A percentile compares a stretch with the other conserved stretches of the same genome.
phyloP scores from a whole-genome alignment of 1,140 invertebrate genomes.

The Caerostris darwini region DNA sequence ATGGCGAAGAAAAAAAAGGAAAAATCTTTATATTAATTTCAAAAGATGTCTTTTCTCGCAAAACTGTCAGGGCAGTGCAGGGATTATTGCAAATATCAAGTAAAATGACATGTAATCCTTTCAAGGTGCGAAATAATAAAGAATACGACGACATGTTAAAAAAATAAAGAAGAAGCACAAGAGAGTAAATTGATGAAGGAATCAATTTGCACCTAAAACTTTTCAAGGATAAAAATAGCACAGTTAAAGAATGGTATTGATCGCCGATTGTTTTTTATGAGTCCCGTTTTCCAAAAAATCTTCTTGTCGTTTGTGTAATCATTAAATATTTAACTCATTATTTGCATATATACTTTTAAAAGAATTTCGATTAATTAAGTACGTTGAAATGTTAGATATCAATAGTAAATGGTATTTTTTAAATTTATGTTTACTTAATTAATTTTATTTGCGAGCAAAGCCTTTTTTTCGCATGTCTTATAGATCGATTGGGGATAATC shows the following conservation, averaged over 20 bases:
- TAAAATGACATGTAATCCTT: conserved; percentile 28
- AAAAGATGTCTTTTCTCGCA: not conserved
- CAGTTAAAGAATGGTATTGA: not conserved
- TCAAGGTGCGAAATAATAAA: conserved; percentile 19
- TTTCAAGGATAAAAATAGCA: not conserved
- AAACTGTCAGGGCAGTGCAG: not conserved
- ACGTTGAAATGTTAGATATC: no score
- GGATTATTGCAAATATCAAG: conserved; percentile 30
- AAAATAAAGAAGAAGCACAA: no score
- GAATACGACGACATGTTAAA: not conserved
- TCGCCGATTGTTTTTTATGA: not conserved
- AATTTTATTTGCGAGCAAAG: no score
- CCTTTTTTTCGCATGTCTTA: no score
- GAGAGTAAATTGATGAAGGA: conserved; percentile 11
- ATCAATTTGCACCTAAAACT: conserved; percentile 1
- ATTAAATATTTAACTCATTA: no score
- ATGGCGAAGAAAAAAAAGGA: no score
- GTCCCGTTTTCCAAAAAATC: not conserved
- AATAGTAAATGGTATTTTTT: no score
- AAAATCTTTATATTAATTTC: not conserved
- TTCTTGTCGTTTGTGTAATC: no score
- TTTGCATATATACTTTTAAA: no score
- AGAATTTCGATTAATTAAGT: no score
- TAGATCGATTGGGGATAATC: no score
- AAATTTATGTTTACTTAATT: no score